These are phyloP conservation scores for Hippocampus guttulatus DNA, from an alignment of 2,113 vertebrate genomes.

Conservation along the genomic window DNA sequence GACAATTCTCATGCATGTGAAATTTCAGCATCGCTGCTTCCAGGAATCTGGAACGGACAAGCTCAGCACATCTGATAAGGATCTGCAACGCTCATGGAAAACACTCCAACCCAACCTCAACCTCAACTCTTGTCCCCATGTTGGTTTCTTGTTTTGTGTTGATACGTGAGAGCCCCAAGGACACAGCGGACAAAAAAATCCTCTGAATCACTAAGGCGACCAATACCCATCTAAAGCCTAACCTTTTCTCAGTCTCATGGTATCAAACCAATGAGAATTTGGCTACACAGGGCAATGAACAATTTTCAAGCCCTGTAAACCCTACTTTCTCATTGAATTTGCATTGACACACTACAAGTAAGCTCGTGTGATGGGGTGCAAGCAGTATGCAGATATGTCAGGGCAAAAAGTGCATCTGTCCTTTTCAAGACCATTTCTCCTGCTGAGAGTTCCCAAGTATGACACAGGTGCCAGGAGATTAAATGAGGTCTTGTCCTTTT, in stretches of 20 bases:
- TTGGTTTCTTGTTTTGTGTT: constrained; percentile 37
- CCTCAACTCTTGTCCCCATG: constrained; percentile 11
- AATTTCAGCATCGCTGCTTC: constrained; percentile 33
- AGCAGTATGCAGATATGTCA: neutral
- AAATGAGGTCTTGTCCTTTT: constrained; percentile 57
- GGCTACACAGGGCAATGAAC: neutral
- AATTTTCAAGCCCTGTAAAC: neutral
- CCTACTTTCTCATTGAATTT: too few relatives aligned
- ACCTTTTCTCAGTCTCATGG: constrained; percentile 23
- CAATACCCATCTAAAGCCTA: neutral
- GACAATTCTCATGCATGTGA: constrained; percentile 28
- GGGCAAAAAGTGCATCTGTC: constrained; percentile 10
- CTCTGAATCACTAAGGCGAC: constrained; percentile 8
- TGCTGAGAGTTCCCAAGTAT: neutral
- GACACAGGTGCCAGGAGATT: constrained; percentile 7
- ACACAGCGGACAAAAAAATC: constrained; percentile 24
- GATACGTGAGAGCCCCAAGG: constrained; percentile 31
- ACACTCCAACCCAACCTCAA: neutral
- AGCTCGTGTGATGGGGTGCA: neutral
- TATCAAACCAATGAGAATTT: constrained; percentile 37
- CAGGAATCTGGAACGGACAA: constrained; percentile 37
- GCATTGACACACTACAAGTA: neutral
- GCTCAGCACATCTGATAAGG: constrained; percentile 56
- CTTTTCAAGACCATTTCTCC: constrained; percentile 17
- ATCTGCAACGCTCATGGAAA: constrained; percentile 60